phyloP scores from a whole-genome alignment of 2,113 vertebrate species.

The Columbina picui region DNA sequence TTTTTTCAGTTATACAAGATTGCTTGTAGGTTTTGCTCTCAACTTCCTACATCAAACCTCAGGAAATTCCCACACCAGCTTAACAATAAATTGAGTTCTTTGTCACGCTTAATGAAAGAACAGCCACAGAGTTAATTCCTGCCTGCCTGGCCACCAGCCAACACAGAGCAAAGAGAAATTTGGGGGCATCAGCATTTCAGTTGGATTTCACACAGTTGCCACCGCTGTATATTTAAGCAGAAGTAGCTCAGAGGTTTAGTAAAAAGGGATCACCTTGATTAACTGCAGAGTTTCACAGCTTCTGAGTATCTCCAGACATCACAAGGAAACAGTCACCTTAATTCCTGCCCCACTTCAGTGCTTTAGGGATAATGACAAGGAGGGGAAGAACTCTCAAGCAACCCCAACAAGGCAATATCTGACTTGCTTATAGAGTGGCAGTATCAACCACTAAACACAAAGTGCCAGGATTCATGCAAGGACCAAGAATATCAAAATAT shows the following conservation, averaged over 20 bases:
- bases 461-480: rapidly evolving
- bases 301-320: background rate
- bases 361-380: background rate
- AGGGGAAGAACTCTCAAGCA: background rate
- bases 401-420: background rate
- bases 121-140: constrained; percentile 41
- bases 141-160: background rate
- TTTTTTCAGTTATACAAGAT: background rate
- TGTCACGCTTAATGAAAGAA: constrained; percentile 42
- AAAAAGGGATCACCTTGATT: background rate
- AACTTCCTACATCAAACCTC: constrained; percentile 24
- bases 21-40: constrained; percentile 17
- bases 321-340: background rate
- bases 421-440: background rate
- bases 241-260: background rate
- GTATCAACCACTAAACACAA: background rate
- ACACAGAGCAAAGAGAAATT: background rate
- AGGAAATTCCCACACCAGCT: constrained; percentile 45
- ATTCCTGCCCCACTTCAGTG: background rate
- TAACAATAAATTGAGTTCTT: constrained; percentile 43
- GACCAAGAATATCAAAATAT: background rate
- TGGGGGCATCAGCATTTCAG: background rate
- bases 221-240: background rate
- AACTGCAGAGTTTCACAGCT: background rate
- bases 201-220: background rate